These are phyloP conservation scores for Phoxinus dragarum DNA, from an alignment of 2,797 vertebrate species.

Conservation along the genomic window DNA sequence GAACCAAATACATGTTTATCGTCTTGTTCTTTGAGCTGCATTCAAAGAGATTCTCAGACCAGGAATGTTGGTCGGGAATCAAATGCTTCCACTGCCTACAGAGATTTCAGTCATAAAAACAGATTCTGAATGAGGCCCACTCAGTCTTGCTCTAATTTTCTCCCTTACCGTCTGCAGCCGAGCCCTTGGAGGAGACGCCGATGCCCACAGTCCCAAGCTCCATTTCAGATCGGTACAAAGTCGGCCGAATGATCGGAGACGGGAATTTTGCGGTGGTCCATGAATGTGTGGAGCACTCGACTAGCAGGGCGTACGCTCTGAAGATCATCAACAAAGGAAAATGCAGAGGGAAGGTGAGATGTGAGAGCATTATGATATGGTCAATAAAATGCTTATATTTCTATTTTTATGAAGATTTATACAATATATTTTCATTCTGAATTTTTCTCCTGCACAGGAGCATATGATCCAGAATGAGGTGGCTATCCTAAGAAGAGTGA, in stretches of 20 bases:
- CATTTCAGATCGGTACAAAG: slow-evolving; percentile 95
- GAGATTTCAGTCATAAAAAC: slow-evolving; percentile 18
- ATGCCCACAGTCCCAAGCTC: slow-evolving; percentile 89
- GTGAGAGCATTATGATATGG: background rate
- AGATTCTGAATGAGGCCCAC: slow-evolving; percentile 38
- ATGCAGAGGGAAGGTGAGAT: slow-evolving; percentile 93
- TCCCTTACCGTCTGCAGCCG: slow-evolving; percentile 70
- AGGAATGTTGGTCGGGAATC: slow-evolving; percentile 6
- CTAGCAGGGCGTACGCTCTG: slow-evolving; percentile 92
- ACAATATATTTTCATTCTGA: background rate
- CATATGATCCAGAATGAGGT: slow-evolving; percentile 99
- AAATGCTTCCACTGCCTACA: slow-evolving; percentile 7
- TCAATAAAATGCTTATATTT: background rate
- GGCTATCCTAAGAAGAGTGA: slow-evolving; percentile 93
- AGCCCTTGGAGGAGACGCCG: slow-evolving; percentile 87
- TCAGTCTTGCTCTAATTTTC: slow-evolving; percentile 7
- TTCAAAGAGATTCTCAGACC: slow-evolving; percentile 9
- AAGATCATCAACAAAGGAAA: slow-evolving; percentile 99
- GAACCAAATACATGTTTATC: background rate
- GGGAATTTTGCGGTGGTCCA: slow-evolving; percentile 98
- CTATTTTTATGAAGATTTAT: background rate
- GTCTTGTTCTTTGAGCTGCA: background rate
- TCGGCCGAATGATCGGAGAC: slow-evolving; percentile 95
- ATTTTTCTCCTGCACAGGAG: slow-evolving; percentile 77
- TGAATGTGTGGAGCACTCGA: slow-evolving; percentile 96